A percentile compares a stretch with the other conserved stretches of the same genome.
Conservation (phyloP, 2,113 vertebrate species). For the Heterotis niloticus region DNA sequence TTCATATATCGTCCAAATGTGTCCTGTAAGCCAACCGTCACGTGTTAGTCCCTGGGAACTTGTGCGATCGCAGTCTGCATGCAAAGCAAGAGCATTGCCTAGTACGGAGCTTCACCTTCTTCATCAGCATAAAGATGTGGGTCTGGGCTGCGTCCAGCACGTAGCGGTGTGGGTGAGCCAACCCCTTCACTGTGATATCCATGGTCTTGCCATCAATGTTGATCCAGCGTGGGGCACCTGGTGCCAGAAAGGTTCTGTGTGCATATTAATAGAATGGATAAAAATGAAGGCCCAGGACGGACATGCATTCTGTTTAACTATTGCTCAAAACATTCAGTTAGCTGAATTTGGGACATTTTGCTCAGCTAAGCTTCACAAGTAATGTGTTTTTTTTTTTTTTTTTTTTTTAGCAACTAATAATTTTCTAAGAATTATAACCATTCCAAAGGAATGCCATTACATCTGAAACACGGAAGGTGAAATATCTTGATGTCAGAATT, state of each 20-base stretch:
- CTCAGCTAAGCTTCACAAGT: too few relatives aligned
- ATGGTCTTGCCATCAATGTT: conserved; percentile 96
- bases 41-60: neutral
- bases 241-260: conserved; percentile 84
- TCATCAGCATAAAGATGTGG: conserved; percentile 98
- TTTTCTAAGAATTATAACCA: too few relatives aligned
- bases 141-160: conserved; percentile 93
- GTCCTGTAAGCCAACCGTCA: conserved; percentile 63
- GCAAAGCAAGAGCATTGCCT: neutral
- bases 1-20: conserved; percentile 95
- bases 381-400: too few relatives aligned
- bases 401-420: too few relatives aligned
- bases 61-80: neutral
- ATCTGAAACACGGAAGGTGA: too few relatives aligned
- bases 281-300: neutral
- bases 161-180: conserved; percentile 88
- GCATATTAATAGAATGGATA: neutral
- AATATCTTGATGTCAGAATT: too few relatives aligned
- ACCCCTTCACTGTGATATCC: conserved; percentile 90
- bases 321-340: too few relatives aligned
- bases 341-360: too few relatives aligned
- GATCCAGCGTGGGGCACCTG: conserved; percentile 92
- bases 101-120: conserved; percentile 74
- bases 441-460: too few relatives aligned
- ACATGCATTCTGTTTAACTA: neutral